Base-by-base conservation (phyloP, 2,797 vertebrate genomes). In the Alectoris magna region DNA sequence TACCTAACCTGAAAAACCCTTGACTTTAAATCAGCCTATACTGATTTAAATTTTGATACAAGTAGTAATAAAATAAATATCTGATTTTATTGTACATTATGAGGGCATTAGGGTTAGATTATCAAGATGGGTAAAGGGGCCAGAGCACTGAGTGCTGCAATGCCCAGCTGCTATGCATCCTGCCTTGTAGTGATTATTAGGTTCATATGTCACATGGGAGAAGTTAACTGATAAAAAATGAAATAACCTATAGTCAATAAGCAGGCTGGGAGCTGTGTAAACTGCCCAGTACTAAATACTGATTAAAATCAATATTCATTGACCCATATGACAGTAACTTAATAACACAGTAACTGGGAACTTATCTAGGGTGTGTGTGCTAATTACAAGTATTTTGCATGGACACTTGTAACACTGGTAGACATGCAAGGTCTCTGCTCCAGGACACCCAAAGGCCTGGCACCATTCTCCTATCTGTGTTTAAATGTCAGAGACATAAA, bases 401-500 rank as follows among this genome's bases (percentile, higher is more conserved):
- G 73, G 34, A 66, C 14, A 12, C 4, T 63, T 87, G 4, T 5
- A 62, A 51, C 5, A 34, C 3, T 38, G 34, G 39, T 38, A 75
- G 14, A 18, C 36, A 29, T 7, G 58, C 63, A 66, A 51, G 18
- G 21, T 75, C 46, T 80, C 38, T 3, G 3, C 29, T 78, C 55
- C 43, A 81, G n/a, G 29, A 29, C 29, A 66, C 2, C 5, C 10
- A 69, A 13, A 14, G 66, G n/a, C 14, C 51, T 69, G 41, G 13
- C 23, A 11, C 16, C 38, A 34, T 66, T 13, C 19, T 92, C 44
- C 58, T 74, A 56, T n/a, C 43, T 39, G 78, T 70, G 60, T 44
- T 70, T 81, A 92, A 83, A 82, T 78, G 59, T 91, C 81, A 92
- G 48, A 86, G 24, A 60, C 2, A 11, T 49, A 90, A 93, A 58